phyloP scores from a whole-genome alignment of 2,797 vertebrate species.

The Orestias chungarensis region DNA sequence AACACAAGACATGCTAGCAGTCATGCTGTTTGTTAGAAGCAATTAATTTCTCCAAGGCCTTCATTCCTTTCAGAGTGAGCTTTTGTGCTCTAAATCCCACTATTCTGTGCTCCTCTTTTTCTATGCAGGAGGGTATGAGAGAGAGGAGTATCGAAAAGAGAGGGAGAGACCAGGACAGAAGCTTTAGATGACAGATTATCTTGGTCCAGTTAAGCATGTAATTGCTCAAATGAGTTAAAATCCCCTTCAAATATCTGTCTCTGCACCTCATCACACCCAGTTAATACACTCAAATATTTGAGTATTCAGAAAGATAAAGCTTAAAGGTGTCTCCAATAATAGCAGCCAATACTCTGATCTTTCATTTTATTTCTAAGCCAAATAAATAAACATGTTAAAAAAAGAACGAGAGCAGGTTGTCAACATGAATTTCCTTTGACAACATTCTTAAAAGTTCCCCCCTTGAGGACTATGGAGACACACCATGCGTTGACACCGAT shows the following conservation, averaged over 20 bases:
- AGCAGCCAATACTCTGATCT: constrained; percentile 83
- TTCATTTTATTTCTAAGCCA: constrained; percentile 66
- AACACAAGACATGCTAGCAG: constrained; percentile 96
- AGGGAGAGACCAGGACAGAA: constrained; percentile 81
- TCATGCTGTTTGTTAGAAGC: constrained; percentile 99
- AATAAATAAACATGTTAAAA: constrained; percentile 78
- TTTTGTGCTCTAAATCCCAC: constrained; percentile 99
- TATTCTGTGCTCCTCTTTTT: constrained; percentile 96
- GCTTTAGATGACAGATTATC: constrained; percentile 99
- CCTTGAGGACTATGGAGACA: constrained; percentile 13
- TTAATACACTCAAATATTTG: constrained; percentile 99
- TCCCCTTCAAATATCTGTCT: constrained; percentile 99
- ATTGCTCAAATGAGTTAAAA: constrained; percentile 99
- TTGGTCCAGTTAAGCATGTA: constrained; percentile 99
- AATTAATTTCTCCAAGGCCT: constrained; percentile 99
- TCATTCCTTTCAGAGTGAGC: constrained; percentile 95
- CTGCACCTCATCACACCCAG: constrained; percentile 99
- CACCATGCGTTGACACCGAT: no score
- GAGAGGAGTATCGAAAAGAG: constrained; percentile 77
- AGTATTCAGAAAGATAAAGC: constrained; percentile 99
- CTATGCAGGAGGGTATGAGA: constrained; percentile 85
- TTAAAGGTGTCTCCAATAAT: constrained; percentile 92
- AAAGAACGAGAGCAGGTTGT: constrained; percentile 58
- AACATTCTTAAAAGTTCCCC: constrained; percentile 26
- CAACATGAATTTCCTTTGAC: constrained; percentile 16